These are phyloP conservation scores for Panagrolaimus sp. DNA, from an alignment of 1,140 invertebrate species.

Conservation along the genomic window DNA sequence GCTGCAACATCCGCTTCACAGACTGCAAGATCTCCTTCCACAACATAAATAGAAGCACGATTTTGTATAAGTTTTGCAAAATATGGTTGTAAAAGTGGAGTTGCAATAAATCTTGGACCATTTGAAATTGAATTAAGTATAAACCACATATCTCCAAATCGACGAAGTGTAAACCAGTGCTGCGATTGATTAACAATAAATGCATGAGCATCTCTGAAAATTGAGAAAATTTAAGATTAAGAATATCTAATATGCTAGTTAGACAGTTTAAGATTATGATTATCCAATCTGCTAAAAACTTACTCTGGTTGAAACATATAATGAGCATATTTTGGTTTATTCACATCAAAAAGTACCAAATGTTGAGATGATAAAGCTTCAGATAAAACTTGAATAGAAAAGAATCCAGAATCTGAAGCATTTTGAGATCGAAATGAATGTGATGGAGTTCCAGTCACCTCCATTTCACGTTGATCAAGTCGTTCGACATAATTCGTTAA, in stretches of 20 bases:
- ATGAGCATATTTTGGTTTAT: background rate
- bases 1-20: constrained; percentile 3
- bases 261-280: no score
- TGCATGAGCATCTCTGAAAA: background rate
- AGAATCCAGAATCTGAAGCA: background rate
- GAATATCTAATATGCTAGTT: background rate
- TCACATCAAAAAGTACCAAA: background rate
- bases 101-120: background rate
- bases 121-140: background rate
- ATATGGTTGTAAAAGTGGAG: background rate
- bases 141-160: background rate
- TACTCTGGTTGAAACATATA: background rate
- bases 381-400: constrained; percentile 1
- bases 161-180: background rate
- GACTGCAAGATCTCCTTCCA: background rate
- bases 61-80: background rate
- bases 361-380: background rate
- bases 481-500: background rate
- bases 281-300: background rate
- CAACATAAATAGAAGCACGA: background rate
- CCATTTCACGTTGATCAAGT: background rate
- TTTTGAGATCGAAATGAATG: background rate
- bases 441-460: background rate
- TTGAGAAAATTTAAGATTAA: background rate
- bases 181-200: background rate